Evolutionary conservation across 37 sponge, comb jelly and placozoan species (phyloP).

Genomic region (Ianthella basta): DNA sequence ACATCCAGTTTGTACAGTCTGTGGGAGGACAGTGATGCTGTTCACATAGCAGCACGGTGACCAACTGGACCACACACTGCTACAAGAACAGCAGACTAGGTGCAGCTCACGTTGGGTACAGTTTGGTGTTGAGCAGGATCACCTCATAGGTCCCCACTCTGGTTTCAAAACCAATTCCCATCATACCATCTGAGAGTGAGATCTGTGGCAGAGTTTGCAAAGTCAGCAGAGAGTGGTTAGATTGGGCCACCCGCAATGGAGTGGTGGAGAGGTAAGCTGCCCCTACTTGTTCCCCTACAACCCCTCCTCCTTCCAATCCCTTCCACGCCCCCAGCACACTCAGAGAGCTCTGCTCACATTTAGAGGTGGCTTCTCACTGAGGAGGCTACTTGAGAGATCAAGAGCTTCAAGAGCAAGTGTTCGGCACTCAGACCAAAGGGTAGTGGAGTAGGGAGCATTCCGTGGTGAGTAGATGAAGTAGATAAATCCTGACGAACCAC

Average conservation of each 20-base stretch:
- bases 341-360: background rate
- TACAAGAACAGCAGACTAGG: too few species aligned
- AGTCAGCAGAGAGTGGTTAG: too few species aligned
- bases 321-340: too few species aligned
- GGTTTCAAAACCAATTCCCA: background rate
- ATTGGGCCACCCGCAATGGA: too few species aligned
- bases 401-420: conserved; percentile 27
- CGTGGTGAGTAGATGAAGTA: conserved; percentile 21
- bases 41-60: too few species aligned
- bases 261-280: too few species aligned
- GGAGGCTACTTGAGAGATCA: conserved; percentile 24
- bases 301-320: conserved; percentile 21
- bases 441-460: conserved; percentile 23
- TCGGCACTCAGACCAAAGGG: conserved; percentile 43
- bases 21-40: too few species aligned
- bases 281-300: background rate
- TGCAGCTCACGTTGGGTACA: background rate
- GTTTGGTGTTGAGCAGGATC: background rate
- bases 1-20: background rate
- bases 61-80: too few species aligned
- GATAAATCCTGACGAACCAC: conserved; percentile 16
- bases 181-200: background rate
- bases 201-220: conserved; percentile 5
- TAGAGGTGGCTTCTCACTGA: conserved; percentile 20
- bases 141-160: background rate